Evolutionary conservation across 2,113 vertebrate genomes (phyloP), one percentile per base, ranked within the genome.

Genomic region (Hoplias malabaricus): DNA sequence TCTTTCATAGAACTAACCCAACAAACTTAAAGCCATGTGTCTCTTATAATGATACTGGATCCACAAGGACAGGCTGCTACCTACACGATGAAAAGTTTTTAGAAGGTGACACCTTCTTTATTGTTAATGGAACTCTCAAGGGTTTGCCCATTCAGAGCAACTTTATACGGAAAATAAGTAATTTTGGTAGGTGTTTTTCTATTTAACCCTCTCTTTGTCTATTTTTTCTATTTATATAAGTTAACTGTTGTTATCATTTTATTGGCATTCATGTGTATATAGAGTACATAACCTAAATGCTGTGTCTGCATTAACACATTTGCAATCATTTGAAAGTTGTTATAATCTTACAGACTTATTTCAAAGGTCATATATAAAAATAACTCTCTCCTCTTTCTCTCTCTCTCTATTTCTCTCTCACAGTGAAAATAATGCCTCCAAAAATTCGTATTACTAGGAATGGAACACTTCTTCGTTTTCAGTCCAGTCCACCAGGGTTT

Each of bases 51-150:
- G 31, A 31, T 0, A n/a, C 34, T 62, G 68, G 63, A 38, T 4
- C 0, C 7, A 43, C 7, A 12, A 76, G 38, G n/a, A 16, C 2
- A 8, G 79, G 63, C 0, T 93, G 91, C 50, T 19, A 62, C 27
- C 21, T 92, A 25, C 1, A 1, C 0, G 0, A 1, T 0, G 0
- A 2, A 0, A 0, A 0, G 0, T 0, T 11, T 0, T 14, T 12
- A 1, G n/a, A 0, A 0, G 0, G 4, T 1, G 0, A 25, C 0
- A 2, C 78, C 27, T 36, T 21, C 19, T 57, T 91, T 34, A 1
- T 75, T 6, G 42, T 92, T 1, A 92, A 73, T 0, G 86, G 77
- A 38, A 90, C 83, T 12, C 5, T 19, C 6, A 46, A 85, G 10
- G 48, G 59, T 0, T 11, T 25, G 0, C 2, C 9, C 8, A 61